Conservation (phyloP, 2,888 invertebrate species). For the Theretra japonica region DNA sequence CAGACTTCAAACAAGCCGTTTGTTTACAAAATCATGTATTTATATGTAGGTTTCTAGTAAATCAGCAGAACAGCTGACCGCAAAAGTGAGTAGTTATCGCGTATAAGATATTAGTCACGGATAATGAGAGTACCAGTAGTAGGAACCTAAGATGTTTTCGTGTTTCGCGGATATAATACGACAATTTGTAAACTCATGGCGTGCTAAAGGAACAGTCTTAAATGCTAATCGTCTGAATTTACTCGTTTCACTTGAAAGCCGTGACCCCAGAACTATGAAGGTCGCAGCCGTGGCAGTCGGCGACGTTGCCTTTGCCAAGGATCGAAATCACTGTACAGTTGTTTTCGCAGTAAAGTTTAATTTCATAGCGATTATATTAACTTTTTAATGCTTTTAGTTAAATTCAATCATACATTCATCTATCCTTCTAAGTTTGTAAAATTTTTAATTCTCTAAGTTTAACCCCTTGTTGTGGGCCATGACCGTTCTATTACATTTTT, state of each 20-base stretch:
- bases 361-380: not conserved
- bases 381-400: conserved; percentile 3
- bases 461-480: not conserved
- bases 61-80: conserved; percentile 15
- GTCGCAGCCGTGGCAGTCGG: conserved; percentile 69
- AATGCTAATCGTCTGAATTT: conserved; percentile 59
- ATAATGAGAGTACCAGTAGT: conserved; percentile 3
- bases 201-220: conserved; percentile 61
- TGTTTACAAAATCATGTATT: not conserved
- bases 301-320: conserved; percentile 54
- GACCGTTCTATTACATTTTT: conserved; percentile 2
- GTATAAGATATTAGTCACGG: conserved; percentile 1
- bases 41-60: conserved; percentile 12
- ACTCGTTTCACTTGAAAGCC: conserved; percentile 64
- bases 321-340: conserved; percentile 38
- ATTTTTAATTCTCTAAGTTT: not conserved
- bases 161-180: not conserved
- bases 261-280: conserved; percentile 63
- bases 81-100: conserved; percentile 19
- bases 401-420: not conserved
- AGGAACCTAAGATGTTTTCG: conserved; percentile 12
- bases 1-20: not conserved
- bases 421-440: not conserved
- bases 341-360: conserved; percentile 14
- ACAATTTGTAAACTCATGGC: conserved; percentile 39